Evolutionary conservation across 2,113 vertebrate species (phyloP).

Genomic region (Oreocharis arfaki): DNA sequence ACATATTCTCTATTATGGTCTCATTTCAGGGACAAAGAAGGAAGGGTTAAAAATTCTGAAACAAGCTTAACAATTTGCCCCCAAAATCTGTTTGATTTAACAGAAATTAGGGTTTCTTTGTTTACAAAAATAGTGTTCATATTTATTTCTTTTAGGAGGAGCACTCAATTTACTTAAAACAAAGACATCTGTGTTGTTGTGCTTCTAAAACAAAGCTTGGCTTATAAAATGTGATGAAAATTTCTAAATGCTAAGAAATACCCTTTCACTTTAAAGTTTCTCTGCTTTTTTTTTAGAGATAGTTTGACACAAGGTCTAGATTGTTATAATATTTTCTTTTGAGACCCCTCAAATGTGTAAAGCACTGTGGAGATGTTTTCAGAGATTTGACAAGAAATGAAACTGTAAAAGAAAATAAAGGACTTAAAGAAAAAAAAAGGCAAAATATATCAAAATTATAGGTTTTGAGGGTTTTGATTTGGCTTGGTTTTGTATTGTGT

Average conservation of each 20-base stretch:
- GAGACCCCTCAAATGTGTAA: not conserved
- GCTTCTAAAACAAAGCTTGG: not conserved
- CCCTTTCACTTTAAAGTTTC: not conserved
- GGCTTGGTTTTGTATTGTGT: not conserved
- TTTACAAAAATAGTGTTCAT: not conserved
- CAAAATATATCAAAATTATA: not conserved
- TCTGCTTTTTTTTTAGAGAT: not conserved
- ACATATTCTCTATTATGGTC: not conserved
- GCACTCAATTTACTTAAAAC: not conserved
- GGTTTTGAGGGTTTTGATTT: not conserved
- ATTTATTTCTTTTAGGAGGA: not conserved
- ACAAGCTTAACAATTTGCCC: not conserved
- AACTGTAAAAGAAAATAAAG: not conserved
- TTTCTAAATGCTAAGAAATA: not conserved
- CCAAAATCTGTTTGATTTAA: not conserved
- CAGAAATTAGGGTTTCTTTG: not conserved
- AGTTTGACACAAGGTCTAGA: not conserved
- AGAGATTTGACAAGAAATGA: not conserved
- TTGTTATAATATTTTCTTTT: not conserved
- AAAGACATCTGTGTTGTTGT: not conserved
- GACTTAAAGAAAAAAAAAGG: not conserved
- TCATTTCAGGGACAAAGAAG: not conserved
- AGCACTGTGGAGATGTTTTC: not conserved
- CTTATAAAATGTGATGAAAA: not conserved
- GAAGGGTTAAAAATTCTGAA: not conserved